Percentiles rank a stretch among this genome's conserved stretches.
phyloP scores from a whole-genome alignment of 1,140 invertebrate species.

The Oryctes rhinoceros region DNA sequence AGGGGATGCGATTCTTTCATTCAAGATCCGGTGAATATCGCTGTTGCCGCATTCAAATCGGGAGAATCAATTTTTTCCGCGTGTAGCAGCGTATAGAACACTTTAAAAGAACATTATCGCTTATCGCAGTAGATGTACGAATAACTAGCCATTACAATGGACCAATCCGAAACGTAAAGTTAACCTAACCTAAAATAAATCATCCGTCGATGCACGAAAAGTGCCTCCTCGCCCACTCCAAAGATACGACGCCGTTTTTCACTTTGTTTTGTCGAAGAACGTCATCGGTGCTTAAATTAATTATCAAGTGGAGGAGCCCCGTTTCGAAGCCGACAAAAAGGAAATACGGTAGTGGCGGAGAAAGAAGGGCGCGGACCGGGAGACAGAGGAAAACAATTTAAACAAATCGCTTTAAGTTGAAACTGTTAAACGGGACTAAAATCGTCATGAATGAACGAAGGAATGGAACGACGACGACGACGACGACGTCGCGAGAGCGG shows the following conservation, averaged over 20 bases:
- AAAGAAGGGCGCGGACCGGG: not conserved
- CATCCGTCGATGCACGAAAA: not conserved
- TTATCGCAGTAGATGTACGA: too few species aligned
- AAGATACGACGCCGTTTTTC: not conserved
- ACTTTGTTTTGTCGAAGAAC: slow-evolving; percentile 7
- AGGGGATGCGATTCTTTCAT: too few species aligned
- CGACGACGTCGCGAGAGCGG: not conserved
- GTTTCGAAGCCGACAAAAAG: not conserved
- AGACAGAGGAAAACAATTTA: slow-evolving; percentile 6
- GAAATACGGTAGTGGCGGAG: not conserved
- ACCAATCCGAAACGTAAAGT: too few species aligned
- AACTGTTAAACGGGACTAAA: slow-evolving; percentile 34
- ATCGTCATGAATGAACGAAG: not conserved
- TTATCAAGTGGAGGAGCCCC: not conserved
- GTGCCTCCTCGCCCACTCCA: not conserved
- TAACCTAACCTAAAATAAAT: too few species aligned
- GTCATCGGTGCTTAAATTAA: slow-evolving; percentile 27
- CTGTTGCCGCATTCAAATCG: too few species aligned
- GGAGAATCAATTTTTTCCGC: too few species aligned
- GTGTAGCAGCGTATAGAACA: too few species aligned
- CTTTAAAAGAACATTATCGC: too few species aligned
- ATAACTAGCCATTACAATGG: too few species aligned
- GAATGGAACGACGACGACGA: not conserved
- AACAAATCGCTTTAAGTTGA: slow-evolving; percentile 24
- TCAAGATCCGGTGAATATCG: too few species aligned